phyloP scores from a whole-genome alignment of 2,113 vertebrate species.

The Paraplagusia blochii region DNA sequence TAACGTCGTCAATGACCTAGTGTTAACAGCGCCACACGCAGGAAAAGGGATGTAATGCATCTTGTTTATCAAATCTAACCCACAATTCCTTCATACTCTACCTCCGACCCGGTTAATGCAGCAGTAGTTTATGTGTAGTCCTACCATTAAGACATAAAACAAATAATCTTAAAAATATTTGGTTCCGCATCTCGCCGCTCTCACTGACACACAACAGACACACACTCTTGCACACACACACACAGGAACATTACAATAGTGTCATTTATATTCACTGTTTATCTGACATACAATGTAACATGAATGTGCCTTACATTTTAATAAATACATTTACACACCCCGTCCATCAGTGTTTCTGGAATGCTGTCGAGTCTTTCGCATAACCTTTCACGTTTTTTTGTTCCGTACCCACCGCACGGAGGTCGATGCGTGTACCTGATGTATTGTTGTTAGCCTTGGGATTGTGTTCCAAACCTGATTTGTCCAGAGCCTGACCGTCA shows the following conservation, averaged over 20 bases:
- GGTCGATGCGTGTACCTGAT: conserved; percentile 34
- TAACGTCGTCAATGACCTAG: no score
- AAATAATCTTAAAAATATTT: conserved; percentile 28
- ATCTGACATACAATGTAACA: conserved; percentile 25
- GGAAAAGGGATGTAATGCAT: no score
- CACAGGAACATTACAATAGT: conserved; percentile 5
- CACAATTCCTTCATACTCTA: no score
- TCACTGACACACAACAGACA: conserved; percentile 16
- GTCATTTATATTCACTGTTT: conserved; percentile 38
- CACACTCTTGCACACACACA: neutral
- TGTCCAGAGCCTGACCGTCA: conserved; percentile 12
- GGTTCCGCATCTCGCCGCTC: conserved; percentile 21
- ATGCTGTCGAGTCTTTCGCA: conserved; percentile 38
- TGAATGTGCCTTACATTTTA: conserved; percentile 52
- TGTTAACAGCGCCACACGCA: no score
- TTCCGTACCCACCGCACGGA: neutral
- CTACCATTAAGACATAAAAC: conserved; percentile 27
- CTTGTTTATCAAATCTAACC: no score
- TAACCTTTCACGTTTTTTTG: conserved; percentile 19
- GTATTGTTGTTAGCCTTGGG: conserved; percentile 36
- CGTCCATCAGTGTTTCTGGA: conserved; percentile 49
- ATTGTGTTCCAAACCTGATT: conserved; percentile 42
- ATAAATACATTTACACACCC: conserved; percentile 60
- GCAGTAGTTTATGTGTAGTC: conserved; percentile 1
- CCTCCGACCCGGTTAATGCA: no score